These are phyloP conservation scores for Fratercula arctica DNA, from an alignment of 2,797 vertebrate genomes.

Conservation along the genomic window DNA sequence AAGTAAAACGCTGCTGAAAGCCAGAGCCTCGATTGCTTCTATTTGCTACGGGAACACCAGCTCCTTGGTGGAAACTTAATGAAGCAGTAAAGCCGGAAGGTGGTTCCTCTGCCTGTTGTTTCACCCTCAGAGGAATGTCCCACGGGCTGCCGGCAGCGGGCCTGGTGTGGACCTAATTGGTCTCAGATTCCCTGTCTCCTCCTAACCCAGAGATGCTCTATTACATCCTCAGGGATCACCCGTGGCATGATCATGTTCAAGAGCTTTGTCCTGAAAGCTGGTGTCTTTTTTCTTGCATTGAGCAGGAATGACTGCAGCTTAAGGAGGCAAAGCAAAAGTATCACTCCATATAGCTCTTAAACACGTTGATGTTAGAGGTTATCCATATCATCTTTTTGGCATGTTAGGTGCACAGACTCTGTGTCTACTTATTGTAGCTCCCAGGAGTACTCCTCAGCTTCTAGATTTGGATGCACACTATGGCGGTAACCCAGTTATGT, in stretches of 20 bases:
- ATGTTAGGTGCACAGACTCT: neutral
- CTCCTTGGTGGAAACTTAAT: neutral
- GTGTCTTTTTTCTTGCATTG: neutral
- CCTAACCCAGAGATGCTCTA: neutral
- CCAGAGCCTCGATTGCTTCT: neutral
- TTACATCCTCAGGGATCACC: neutral
- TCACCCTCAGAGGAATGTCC: neutral
- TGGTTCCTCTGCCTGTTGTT: neutral
- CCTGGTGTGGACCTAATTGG: neutral
- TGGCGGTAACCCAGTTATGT: neutral
- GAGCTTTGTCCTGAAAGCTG: neutral
- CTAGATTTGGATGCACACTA: neutral
- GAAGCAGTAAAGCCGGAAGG: neutral
- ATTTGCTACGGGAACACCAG: neutral
- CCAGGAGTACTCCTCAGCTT: neutral
- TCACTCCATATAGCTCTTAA: neutral
- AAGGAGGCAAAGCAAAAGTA: neutral
- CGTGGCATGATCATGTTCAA: rapidly evolving
- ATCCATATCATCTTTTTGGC: neutral
- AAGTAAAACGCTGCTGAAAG: neutral
- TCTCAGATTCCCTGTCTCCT: neutral
- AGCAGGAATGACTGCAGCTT: neutral
- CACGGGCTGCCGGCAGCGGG: neutral
- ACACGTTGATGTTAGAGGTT: neutral
- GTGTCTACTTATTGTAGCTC: neutral